Evolutionary conservation across 2,888 invertebrate genomes (phyloP), one percentile per base, ranked within the genome.

Genomic region (Chalcosyrphus nemorum): DNA sequence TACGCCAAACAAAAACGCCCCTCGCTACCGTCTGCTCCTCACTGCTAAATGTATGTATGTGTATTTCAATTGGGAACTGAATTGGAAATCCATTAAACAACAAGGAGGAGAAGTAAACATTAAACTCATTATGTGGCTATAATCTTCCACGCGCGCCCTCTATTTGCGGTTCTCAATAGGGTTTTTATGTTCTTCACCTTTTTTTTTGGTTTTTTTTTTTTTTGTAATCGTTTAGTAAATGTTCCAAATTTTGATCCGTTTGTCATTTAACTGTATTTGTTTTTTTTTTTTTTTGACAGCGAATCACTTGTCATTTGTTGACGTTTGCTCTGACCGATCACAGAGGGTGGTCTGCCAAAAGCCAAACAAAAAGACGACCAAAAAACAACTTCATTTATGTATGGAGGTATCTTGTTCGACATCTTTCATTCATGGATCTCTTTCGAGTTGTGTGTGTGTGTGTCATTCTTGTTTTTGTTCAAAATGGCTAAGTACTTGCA

Each of bases 121-220:
- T 24, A 63, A 74, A 63, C 65, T 56, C 63, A 65, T 65, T 56
- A 56, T 56, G 66, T 66, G 38, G 47, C 56, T 38, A 56, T 75
- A 75, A 75, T 75, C 65, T 75, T 57, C 35, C 75, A 75, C 75
- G 75, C 75, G 75, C 75, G 65, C 75, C 65, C 56, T 66, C 75
- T 75, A 66, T 75, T 75, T 65, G 65, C 65, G 65, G 11, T 57
- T 35, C 56, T 75, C 71, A 59, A 71, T 50, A 71, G 41, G 59
- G 59, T 71, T 50, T 50, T 50, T 41, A 19, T 71, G 35, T 38
- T 47, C 52, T 27, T 54, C 52, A 29, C 52, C 52, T 54, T 52
- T 41, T 63, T 32, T 32, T 9, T 17, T 41, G 13, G 9, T 32
- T 21, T 13, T 19, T 24, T 52, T 63, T 65, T 38, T 50, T 38